Base-by-base conservation (phyloP, 1,140 invertebrate species). In the Drosophila nigrodunni region DNA sequence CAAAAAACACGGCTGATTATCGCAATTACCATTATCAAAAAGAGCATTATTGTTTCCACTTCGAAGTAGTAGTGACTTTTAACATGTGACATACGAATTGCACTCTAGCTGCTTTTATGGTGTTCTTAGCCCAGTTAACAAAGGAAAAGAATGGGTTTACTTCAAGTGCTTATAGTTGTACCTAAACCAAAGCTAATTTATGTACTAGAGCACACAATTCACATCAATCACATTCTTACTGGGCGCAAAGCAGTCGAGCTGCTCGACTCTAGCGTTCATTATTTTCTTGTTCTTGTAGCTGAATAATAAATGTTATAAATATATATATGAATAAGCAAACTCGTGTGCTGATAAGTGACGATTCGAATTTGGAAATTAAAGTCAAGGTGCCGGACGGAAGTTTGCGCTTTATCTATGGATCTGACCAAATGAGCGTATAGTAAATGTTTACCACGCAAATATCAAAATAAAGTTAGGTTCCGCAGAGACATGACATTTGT, bases 61-160 rank as follows among this genome's bases (percentile, higher is more conserved):
- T 44, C 10, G 35, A 49, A 61, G 30, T 10, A 65, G 55, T 61
- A 15, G 15, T 75, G 41, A 79, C 47, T 52, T 68, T 69, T 60
- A 64, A 18, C 72, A 85, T 87, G 82, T 85, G 82, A 87, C 78
- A 86, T 49, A 35, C 47, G 3, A 60, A 30, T 21, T 57, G 72
- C 67, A 59, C 25, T 57, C 54, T 57, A 10, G 39, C 41, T 6
- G 54, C 15, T 21, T 21, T 6, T 5, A 30, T 30, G 3, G 25
- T 30, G 25, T 30, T 30, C 25, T 30, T 30, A 30, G 25, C 25
- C 25, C 25, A 30, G 25, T 30, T 30, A 30, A 30, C 18, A 30
- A 30, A 30, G 25, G 25, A 0, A 6, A 5, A 1, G 3, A 30
- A 6, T 30, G 25, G 25, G 25, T 30, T 3, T 30, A 30, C 25